These are phyloP conservation scores for Balaeniceps rex DNA, from an alignment of 2,113 vertebrate species.

Conservation along the genomic window DNA sequence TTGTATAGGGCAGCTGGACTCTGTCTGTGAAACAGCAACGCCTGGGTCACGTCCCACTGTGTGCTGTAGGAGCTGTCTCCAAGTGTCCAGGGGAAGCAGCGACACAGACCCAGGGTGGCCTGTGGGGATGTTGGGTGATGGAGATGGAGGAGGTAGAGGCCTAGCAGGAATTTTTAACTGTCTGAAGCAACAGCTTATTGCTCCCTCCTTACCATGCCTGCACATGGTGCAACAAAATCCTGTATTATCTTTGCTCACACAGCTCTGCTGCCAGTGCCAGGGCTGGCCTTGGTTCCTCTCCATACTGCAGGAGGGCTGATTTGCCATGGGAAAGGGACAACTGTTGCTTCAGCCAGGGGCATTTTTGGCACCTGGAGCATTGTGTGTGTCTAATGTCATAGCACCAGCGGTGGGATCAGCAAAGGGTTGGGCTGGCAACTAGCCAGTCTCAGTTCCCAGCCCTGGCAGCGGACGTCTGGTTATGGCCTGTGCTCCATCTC, in stretches of 20 bases:
- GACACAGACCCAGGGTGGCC: background rate
- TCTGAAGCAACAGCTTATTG: background rate
- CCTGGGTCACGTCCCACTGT: background rate
- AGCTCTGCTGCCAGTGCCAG: background rate
- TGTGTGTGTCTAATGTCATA: background rate
- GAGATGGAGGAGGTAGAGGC: background rate
- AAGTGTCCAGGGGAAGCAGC: background rate
- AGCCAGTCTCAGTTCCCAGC: background rate
- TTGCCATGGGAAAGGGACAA: background rate
- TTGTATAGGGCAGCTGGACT: background rate
- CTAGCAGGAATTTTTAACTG: background rate
- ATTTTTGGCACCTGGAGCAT: background rate
- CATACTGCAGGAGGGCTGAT: background rate
- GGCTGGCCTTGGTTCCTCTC: background rate
- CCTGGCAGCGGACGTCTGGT: background rate
- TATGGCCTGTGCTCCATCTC: background rate
- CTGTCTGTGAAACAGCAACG: background rate
- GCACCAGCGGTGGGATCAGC: background rate
- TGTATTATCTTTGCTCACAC: fast-evolving
- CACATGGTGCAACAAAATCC: fast-evolving
- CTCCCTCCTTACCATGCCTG: background rate
- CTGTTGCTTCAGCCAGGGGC: background rate
- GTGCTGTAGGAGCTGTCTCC: background rate
- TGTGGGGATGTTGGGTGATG: too few species aligned
- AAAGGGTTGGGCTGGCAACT: background rate